Evolutionary conservation across 2,797 vertebrate species (phyloP), one percentile per base, ranked within the genome.

Genomic region (Alectoris magna): DNA sequence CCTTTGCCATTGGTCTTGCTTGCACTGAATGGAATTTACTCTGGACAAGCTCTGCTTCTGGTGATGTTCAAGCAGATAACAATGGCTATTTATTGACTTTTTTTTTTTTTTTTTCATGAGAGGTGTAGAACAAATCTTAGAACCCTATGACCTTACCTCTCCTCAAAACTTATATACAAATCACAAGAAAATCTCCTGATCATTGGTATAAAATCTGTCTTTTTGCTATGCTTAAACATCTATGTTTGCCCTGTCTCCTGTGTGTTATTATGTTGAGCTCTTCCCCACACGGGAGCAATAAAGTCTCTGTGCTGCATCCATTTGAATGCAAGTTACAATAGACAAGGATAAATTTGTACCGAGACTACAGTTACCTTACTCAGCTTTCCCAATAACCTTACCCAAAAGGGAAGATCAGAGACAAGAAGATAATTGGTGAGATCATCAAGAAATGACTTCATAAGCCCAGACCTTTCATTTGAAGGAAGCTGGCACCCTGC

Each of bases 371-470:
- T 90, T 93, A 75, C 69, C 83, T 94, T 96, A 82, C 55, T 90
- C 85, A 96, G 62, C 90, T 96, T 96, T 93, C 88, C 49, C 80
- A 95, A 87, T 87, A 88, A 93, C 58, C 44, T 88, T 93, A 66
- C 64, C 72, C 85, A 82, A 94, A 94, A 96, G 87, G 77, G 76
- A 95, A 92, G 94, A 96, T 97, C 90, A 96, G 85, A 96, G 95
- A 90, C 78, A 92, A 91, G 82, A 91, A 93, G 78, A 86, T 93
- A 96, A 95, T 93, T 93, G 87, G 86, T 96, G 89, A 96, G 94
- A 96, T 92, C 92, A 90, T 79, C 75, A 90, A 93, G 80, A 95
- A 95, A 94, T 96, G 5, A 96, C 77, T 92, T 94, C 93, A 96
- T 95, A 85, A 96, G 26, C 38, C 66, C 60, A 64, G 64, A 56